Evolutionary conservation across 2,797 vertebrate species (phyloP), one percentile per base, ranked within the genome.

Genomic region (Pteropus rufus): DNA sequence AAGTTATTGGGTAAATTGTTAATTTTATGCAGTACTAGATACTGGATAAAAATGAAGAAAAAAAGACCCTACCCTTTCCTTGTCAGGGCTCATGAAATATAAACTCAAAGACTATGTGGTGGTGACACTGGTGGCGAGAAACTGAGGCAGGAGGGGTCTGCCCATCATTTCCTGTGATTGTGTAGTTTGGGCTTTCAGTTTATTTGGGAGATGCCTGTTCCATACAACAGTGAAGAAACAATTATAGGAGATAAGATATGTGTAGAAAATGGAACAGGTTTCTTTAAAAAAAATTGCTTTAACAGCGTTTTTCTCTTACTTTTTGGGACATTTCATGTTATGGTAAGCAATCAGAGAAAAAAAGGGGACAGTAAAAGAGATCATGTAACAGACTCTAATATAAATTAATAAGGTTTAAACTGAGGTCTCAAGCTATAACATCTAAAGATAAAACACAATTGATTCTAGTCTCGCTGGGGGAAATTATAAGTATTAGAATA

Each of bases 261-360:
- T 69, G 23, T 3, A 62, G 18, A 56, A 87, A 58, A 72, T 31
- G 76, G 18, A 41, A 70, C 21, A 49, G 0, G 26, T 34, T 95
- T 89, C 36, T 67, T 46, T 62, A 34, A 2, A 58, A 29, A 83
- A 69, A 49, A 49, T 49, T 56, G 10, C 9, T 54, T 89, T 72
- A 52, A 76, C 12, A 29, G 26, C 29, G 34, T 36, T 83, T 77
- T 44, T 19, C 39, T 84, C 29, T 79, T 73, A 19, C 24, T 82
- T 73, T 95, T 75, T 52, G 73, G 54, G 85, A 72, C 9, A 76
- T 69, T 83, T 94, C 62, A 73, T 56, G 60, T 14, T 44, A 81
- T 39, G 36, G 85, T 18, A 93, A 87, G 26, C 15, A 84, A 67
- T 1, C 93, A 67, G 65, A 95, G 73, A 29, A 29, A 39, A 16